Evolutionary conservation across 2,888 invertebrate species (phyloP), one percentile per base, ranked within the genome.

Genomic region (Drymonia ruficornis): DNA sequence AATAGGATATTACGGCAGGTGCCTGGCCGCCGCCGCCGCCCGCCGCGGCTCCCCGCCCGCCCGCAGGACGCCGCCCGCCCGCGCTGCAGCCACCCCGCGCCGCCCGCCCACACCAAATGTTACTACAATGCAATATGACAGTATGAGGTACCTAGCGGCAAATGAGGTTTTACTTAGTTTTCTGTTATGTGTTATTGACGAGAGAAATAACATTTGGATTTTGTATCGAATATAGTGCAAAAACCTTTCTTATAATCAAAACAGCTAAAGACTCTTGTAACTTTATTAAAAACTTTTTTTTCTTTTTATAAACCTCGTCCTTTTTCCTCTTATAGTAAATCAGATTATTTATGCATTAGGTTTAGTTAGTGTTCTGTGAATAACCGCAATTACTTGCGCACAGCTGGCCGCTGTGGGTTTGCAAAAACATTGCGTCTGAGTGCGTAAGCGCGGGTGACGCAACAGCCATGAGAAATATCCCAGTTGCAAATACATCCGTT

Each of bases 1-100:
- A 91, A 90, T 89, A 90, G 90, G 86, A 88, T 87, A 90, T 90
- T 91, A 90, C 87, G 83, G 81, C 70, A 70, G 70, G 70, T 86
- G 86, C 84, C 81, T 80, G 80, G 69, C 72, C 56, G 68, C 70
- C 72, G 68, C 63, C 60, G 66, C 56, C 59, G 38, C 56, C 52
- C 58, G 54, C 58, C 50, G 55, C 55, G 62, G 61, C 51, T 34
- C 64, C 58, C 61, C 54, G 53, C 60, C 43, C 46, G 60, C 55
- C 56, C 56, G 59, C 59, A 59, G 50, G 40, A 43, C 61, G 57
- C 72, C 70, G 60, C 63, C 64, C 67, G 50, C 65, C 65, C 43
- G 12, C 11, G 46, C 52, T 56, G 65, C 56, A 60, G 65, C 57
- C 56, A 45, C 29, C 29, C 18, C 36, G 31, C 50, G 51, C 54